Evolutionary conservation across 1,140 invertebrate genomes (phyloP).

Genomic region (Apis dorsata): DNA sequence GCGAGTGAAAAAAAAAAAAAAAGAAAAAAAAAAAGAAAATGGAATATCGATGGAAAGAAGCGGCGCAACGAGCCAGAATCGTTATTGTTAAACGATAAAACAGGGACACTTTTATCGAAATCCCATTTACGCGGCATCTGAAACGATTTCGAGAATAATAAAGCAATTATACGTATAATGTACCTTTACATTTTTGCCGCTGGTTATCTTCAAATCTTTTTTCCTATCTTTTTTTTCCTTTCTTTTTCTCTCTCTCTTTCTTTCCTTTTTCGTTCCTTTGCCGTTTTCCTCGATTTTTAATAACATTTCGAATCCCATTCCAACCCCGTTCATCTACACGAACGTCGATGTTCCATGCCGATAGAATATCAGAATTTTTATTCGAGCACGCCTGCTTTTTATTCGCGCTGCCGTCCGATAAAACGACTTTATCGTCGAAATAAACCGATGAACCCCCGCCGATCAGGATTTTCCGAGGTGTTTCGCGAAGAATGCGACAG

Average conservation of each 20-base stretch:
- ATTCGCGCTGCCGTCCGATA: conserved; percentile 31
- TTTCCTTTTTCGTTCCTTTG: background rate
- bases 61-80: background rate
- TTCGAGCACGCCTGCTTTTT: conserved; percentile 15
- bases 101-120: conserved; percentile 58
- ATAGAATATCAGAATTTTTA: conserved; percentile 42
- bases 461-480: background rate
- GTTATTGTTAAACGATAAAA: conserved; percentile 66
- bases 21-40: conserved; percentile 28
- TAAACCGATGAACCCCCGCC: conserved; percentile 53
- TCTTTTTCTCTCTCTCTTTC: too few relatives aligned
- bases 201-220: too few relatives aligned
- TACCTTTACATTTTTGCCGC: background rate
- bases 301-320: conserved; percentile 12
- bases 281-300: conserved; percentile 13
- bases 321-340: background rate
- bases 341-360: background rate
- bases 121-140: conserved; percentile 52
- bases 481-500: conserved; percentile 28
- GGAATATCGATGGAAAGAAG: conserved; percentile 61
- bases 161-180: conserved; percentile 58
- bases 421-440: conserved; percentile 60
- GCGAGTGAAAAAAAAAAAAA: too few relatives aligned
- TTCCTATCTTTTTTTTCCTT: background rate
- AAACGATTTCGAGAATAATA: conserved; percentile 54